Conservation (phyloP, 2,888 invertebrate species). For the Ferrisia virgata region DNA sequence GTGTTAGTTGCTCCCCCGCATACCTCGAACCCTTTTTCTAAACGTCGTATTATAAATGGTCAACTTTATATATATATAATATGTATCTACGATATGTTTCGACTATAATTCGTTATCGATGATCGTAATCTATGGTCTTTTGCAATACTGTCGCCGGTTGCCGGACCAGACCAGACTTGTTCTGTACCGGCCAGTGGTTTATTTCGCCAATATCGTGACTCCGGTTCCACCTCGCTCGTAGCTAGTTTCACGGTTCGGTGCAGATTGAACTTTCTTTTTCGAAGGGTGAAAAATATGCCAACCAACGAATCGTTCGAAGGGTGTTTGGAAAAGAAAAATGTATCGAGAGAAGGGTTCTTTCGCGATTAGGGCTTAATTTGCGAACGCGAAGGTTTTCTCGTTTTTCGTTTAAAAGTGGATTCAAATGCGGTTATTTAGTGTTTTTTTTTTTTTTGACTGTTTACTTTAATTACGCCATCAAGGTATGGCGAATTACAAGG, state of each 20-base stretch:
- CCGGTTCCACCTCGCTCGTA: not conserved
- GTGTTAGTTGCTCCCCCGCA: not conserved
- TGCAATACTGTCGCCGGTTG: not conserved
- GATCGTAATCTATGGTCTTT: not conserved
- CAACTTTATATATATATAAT: too few species aligned
- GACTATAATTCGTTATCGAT: not conserved
- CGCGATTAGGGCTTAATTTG: too few species aligned
- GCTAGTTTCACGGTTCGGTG: not conserved
- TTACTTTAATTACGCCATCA: too few species aligned
- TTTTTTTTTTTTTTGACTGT: not conserved
- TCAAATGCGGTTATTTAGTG: not conserved
- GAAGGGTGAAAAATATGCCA: not conserved
- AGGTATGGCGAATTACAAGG: too few species aligned
- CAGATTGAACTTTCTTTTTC: not conserved
- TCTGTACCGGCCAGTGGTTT: not conserved
- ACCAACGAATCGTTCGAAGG: not conserved
- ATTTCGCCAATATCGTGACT: not conserved
- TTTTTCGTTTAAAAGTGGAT: not conserved
- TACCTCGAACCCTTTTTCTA: not conserved
- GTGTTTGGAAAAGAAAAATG: too few species aligned
- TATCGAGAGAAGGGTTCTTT: too few species aligned
- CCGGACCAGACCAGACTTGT: not conserved
- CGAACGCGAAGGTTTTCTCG: too few species aligned
- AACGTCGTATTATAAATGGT: not conserved
- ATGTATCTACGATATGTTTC: not conserved